Evolutionary conservation across 2,797 vertebrate genomes (phyloP), one percentile per base, ranked within the genome.

Genomic region (Tapera naevia): DNA sequence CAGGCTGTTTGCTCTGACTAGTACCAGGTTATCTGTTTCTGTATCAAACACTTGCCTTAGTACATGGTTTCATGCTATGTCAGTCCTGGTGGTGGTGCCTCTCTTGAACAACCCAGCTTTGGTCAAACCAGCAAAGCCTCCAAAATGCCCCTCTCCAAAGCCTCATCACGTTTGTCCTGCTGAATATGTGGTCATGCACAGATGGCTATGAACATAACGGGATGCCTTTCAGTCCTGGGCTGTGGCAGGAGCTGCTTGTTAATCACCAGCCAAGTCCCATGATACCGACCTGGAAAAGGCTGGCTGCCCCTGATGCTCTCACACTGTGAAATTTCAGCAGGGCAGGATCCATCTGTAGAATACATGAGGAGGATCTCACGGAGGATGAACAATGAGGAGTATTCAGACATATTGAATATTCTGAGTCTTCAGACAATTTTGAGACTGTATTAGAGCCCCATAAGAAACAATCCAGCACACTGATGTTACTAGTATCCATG

Each of bases 371-470:
- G 7, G 27, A 16, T 58, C 32, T 84, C 54, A 27, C 46, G 17
- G 1, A 1, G 24, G 25, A 35, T 37, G 39, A 46, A 46, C 60
- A 60, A 22, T 12, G 30, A 74, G 8, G 48, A 81, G 37, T n/a
- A n/a, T n/a, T n/a, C n/a, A n/a, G n/a, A n/a, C n/a, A n/a, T n/a
- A 66, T 6, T 35, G 33, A 87, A 45, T 76, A 61, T 60, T 43
- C 46, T 48, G 62, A 70, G 23, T n/a, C 45, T 81, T 60, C 0
- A 1, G 25, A 13, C 24, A 51, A 37, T 46, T 89, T 79, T 75
- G 69, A 79, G 51, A 41, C 32, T 1, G 0, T 1, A 2, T 82
- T 86, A 66, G 16, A 62, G 24, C 32, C 30, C 30, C 7, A 0
- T 33, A 21, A 56, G n/a, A 35, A 33, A 56, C 22, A 79, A 71